phyloP scores from a whole-genome alignment of 1,140 invertebrate genomes.

The Alviniconcha marisindica region DNA sequence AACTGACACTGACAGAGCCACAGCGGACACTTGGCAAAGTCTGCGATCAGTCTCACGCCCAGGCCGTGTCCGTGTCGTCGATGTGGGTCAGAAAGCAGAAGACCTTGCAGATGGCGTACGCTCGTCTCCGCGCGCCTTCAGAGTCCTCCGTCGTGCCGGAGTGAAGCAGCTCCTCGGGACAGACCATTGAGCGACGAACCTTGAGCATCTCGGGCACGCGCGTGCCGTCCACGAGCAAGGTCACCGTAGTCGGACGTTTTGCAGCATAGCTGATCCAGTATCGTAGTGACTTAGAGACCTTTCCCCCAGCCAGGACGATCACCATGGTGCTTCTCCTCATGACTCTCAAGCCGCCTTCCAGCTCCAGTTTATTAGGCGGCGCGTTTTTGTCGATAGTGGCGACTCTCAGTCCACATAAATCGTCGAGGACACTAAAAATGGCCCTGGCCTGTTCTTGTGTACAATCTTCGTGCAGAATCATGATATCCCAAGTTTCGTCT shows the following conservation, averaged over 20 bases:
- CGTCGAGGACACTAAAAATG: neutral
- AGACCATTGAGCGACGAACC: neutral
- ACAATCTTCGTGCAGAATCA: neutral
- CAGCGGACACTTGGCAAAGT: too few relatives aligned
- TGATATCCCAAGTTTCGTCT: neutral
- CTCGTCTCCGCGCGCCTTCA: neutral
- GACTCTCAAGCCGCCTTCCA: neutral
- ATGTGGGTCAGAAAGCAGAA: constrained; percentile 5
- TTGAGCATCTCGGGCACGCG: neutral
- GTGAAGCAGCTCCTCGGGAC: neutral
- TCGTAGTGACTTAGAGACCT: neutral
- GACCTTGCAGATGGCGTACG: constrained; percentile 1
- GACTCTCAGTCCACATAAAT: constrained; percentile 1
- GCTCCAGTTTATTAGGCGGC: neutral
- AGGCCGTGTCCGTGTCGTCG: too few relatives aligned
- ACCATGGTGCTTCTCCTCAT: constrained; percentile 26
- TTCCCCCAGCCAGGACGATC: constrained; percentile 9
- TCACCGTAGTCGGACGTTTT: constrained; percentile 2
- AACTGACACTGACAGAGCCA: too few relatives aligned
- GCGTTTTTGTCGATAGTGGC: neutral
- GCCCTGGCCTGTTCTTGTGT: neutral
- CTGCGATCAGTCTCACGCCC: too few relatives aligned
- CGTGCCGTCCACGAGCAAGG: neutral
- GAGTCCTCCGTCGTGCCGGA: neutral
- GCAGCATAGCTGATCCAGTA: neutral